Conservation (phyloP, 1,140 invertebrate genomes). For the Lepidostoma basale region DNA sequence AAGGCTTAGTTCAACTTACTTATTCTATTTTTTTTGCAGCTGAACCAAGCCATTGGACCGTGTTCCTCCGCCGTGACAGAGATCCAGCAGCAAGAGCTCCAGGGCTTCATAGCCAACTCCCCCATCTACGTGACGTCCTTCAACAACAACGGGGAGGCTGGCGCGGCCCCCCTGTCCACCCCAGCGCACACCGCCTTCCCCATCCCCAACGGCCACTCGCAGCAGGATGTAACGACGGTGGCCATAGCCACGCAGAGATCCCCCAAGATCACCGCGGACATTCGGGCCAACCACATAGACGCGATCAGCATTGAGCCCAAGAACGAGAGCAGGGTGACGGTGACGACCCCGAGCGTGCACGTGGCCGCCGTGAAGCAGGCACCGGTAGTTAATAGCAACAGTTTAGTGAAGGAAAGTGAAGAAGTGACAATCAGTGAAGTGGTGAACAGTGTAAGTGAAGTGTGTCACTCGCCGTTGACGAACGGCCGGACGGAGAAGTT, state of each 20-base stretch:
- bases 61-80: conserved; percentile 54
- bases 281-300: conserved; percentile 30
- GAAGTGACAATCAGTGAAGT: conserved; percentile 39
- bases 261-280: conserved; percentile 32
- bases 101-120: conserved; percentile 74
- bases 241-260: conserved; percentile 51
- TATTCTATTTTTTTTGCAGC: conserved; percentile 57
- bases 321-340: background rate
- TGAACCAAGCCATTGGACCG: conserved; percentile 66
- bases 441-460: conserved; percentile 29
- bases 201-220: conserved; percentile 44
- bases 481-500: conserved; percentile 78
- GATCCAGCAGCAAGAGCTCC: conserved; percentile 66
- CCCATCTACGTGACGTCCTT: conserved; percentile 82
- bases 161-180: conserved; percentile 63
- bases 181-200: conserved; percentile 41
- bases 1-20: too few relatives aligned
- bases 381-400: conserved; percentile 31
- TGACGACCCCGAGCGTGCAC: background rate
- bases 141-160: conserved; percentile 66
- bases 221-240: conserved; percentile 47
- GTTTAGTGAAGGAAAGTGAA: conserved; percentile 36
- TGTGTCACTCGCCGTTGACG: conserved; percentile 47
- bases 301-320: conserved; percentile 9
- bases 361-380: conserved; percentile 3